Conservation (phyloP, 2,113 vertebrate species). For the Albula goreensis region DNA sequence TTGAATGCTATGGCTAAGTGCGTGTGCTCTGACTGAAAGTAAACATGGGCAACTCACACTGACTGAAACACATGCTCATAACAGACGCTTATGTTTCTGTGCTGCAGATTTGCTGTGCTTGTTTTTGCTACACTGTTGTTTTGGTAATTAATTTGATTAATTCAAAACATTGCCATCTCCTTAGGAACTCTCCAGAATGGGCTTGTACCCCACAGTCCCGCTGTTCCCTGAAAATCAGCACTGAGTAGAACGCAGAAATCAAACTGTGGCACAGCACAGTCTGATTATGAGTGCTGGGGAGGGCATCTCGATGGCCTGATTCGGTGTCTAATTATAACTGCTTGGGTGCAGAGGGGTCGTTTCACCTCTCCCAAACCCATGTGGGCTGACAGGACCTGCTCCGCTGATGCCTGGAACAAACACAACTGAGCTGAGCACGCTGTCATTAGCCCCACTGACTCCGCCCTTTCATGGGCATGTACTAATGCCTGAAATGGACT, state of each 20-base stretch:
- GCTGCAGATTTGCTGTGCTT: neutral
- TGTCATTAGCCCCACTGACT: neutral
- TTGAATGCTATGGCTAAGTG: neutral
- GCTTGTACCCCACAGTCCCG: neutral
- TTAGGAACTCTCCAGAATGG: neutral
- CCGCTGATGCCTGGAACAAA: no score
- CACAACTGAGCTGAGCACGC: neutral
- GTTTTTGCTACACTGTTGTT: neutral
- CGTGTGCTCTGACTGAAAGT: neutral
- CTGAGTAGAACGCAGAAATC: neutral
- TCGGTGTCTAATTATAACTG: conserved; percentile 1
- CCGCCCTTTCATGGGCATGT: neutral
- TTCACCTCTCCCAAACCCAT: conserved; percentile 2
- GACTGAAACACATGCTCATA: no score
- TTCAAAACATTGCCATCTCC: neutral
- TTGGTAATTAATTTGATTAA: neutral
- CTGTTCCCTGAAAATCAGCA: neutral
- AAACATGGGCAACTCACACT: no score
- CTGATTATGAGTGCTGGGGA: neutral
- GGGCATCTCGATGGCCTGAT: neutral
- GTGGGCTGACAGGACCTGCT: neutral
- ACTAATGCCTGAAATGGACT: neutral
- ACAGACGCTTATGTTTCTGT: neutral
- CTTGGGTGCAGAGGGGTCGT: neutral
- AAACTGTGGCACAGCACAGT: neutral